These are phyloP conservation scores for Hypothenemus hampei DNA, from an alignment of 1,140 invertebrate species.

Conservation along the genomic window DNA sequence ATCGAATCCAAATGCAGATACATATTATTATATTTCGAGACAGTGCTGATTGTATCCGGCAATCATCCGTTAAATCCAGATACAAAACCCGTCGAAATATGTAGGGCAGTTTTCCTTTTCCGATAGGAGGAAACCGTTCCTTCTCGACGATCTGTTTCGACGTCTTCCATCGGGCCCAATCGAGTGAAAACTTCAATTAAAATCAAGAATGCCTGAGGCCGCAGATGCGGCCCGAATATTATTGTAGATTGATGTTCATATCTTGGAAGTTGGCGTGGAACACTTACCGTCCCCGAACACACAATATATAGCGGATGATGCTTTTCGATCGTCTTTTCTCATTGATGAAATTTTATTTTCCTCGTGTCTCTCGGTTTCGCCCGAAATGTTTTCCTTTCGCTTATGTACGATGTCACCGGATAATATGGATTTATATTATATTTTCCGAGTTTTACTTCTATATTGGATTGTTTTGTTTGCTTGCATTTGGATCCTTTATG, in stretches of 20 bases:
- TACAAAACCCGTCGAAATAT: not conserved
- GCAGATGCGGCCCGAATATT: conserved; percentile 7
- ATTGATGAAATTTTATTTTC: conserved; percentile 22
- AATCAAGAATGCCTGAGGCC: conserved; percentile 18
- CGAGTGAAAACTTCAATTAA: conserved; percentile 27
- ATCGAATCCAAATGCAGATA: not conserved
- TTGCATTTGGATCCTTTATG: no score
- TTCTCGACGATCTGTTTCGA: conserved; percentile 18
- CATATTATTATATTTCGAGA: not conserved
- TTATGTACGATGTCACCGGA: conserved; percentile 6
- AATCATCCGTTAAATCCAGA: conserved; percentile 8
- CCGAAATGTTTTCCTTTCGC: conserved; percentile 10
- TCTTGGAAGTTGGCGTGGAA: conserved; percentile 3
- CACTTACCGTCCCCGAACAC: conserved; percentile 16
- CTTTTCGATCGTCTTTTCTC: conserved; percentile 15
- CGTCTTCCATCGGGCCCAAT: conserved; percentile 17
- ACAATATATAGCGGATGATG: conserved; percentile 19
- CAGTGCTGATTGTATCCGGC: not conserved
- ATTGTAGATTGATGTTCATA: conserved; percentile 25
- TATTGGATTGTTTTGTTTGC: not conserved
- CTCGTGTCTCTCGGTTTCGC: conserved; percentile 9
- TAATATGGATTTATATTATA: conserved; percentile 18
- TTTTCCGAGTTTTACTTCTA: not conserved
- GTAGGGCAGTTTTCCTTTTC: not conserved
- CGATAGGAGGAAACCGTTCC: not conserved